These are phyloP conservation scores for Orthosia incerta DNA, from an alignment of 2,888 invertebrate genomes.

Conservation along the genomic window DNA sequence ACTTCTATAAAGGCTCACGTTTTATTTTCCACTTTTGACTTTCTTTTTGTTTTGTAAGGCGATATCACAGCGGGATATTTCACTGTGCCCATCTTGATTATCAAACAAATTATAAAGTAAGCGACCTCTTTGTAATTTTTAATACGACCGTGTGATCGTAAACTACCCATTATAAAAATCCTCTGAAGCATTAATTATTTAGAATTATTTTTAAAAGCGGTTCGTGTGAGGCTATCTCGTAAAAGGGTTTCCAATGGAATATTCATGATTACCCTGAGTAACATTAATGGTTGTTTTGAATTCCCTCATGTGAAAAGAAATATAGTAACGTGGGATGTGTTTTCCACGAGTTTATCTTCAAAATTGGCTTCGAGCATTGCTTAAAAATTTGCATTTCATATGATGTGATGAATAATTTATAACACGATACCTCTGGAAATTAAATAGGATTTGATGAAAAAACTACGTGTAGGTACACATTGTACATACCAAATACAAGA, in stretches of 20 bases:
- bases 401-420: slow-evolving; percentile 57
- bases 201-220: slow-evolving; percentile 76
- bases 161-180: slow-evolving; percentile 65
- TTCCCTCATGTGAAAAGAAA: slow-evolving; percentile 81
- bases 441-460: slow-evolving; percentile 43
- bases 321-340: slow-evolving; percentile 72
- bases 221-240: slow-evolving; percentile 75
- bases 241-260: slow-evolving; percentile 85
- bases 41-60: slow-evolving; percentile 78
- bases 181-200: slow-evolving; percentile 74
- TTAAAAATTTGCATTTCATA: slow-evolving; percentile 65
- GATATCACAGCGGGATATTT: slow-evolving; percentile 72
- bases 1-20: slow-evolving; percentile 84
- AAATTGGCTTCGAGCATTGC: slow-evolving; percentile 71
- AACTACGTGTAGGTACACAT: slow-evolving; percentile 25
- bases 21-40: slow-evolving; percentile 84
- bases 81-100: slow-evolving; percentile 71
- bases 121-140: slow-evolving; percentile 48
- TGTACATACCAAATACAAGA: slow-evolving; percentile 1
- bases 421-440: slow-evolving; percentile 28
- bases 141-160: slow-evolving; percentile 53
- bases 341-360: slow-evolving; percentile 73
- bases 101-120: slow-evolving; percentile 66
- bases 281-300: slow-evolving; percentile 86
- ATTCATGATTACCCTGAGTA: slow-evolving; percentile 82